These are phyloP conservation scores for Megamerina dolium DNA, from an alignment of 2,888 invertebrate genomes.

Conservation along the genomic window DNA sequence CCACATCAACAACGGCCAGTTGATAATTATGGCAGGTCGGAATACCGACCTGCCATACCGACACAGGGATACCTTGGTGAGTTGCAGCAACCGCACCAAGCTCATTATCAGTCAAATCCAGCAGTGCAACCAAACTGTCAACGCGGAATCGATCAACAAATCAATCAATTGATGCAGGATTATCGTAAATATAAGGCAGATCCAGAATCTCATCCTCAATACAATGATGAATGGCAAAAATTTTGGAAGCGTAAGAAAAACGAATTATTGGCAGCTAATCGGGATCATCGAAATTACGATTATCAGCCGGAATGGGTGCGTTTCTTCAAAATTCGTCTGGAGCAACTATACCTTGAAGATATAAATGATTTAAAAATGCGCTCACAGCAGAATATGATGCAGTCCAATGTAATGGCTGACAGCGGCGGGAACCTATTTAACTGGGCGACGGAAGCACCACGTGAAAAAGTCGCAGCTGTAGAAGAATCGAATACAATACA, in stretches of 20 bases:
- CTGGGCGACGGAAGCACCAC: slow-evolving; percentile 54
- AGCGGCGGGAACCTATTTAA: too few relatives aligned
- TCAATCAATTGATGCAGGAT: slow-evolving; percentile 56
- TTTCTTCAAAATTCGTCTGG: slow-evolving; percentile 74
- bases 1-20: background rate
- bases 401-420: too few relatives aligned
- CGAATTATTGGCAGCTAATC: slow-evolving; percentile 53
- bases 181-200: slow-evolving; percentile 56
- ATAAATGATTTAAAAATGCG: slow-evolving; percentile 52
- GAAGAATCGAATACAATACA: background rate
- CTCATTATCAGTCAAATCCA: too few relatives aligned
- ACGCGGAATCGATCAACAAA: slow-evolving; percentile 40
- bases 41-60: too few relatives aligned
- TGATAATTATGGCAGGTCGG: background rate
- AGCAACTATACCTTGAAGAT: slow-evolving; percentile 67
- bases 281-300: slow-evolving; percentile 68
- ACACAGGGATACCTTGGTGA: background rate
- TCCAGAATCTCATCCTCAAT: slow-evolving; percentile 78
- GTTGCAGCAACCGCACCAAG: background rate
- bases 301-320: slow-evolving; percentile 83
- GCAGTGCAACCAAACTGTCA: slow-evolving; percentile 33
- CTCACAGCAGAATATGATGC: too few relatives aligned
- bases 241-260: slow-evolving; percentile 80
- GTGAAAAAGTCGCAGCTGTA: background rate
- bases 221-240: slow-evolving; percentile 81